Evolutionary conservation across 1,140 invertebrate species (phyloP), one percentile per base, ranked within the genome.

Genomic region (Mamestra configurata): DNA sequence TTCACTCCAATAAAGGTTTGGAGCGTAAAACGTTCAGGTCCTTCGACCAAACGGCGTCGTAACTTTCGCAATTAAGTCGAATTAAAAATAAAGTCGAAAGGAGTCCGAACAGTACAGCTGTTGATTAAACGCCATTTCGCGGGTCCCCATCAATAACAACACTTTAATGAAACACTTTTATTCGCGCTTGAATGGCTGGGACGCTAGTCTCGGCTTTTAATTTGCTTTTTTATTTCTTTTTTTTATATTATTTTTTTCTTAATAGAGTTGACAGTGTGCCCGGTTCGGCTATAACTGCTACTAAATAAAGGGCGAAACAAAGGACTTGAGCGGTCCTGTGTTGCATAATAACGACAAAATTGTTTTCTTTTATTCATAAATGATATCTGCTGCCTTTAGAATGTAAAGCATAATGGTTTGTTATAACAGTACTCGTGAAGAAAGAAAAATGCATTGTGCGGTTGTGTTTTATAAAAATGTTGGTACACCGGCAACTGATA

Each of bases 101-200:
- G 82, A 89, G 82, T 82, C 83, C 70, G 77, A 82, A 68, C 77
- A 79, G 68, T 82, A 76, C 59, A 72, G 90, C 86, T 90, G 89
- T 91, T 93, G 92, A 94, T 94, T 92, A 93, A 94, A 89, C 89
- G 91, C 92, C 93, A 93, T 93, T 91, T 93, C 89, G 90, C 89
- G 92, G 92, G 87, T 87, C 89, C 90, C 89, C 92, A 94, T 94
- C 91, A 93, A 93, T 93, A 94, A 93, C 91, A 92, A 92, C 90
- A 89, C 88, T 93, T 93, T 94, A 93, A 93, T 94, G 92, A 94
- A 94, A 93, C 87, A 93, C 88, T 93, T 94, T 94, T 93, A 93
- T 91, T 89, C 84, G 81, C 89, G 86, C 86, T 86, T 88, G 82
- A 91, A 93, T 92, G 84, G 86, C 82, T 78, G 82, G 88, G 84